Evolutionary conservation across 2,113 vertebrate species (phyloP).

Genomic region (Eulemur rufifrons): DNA sequence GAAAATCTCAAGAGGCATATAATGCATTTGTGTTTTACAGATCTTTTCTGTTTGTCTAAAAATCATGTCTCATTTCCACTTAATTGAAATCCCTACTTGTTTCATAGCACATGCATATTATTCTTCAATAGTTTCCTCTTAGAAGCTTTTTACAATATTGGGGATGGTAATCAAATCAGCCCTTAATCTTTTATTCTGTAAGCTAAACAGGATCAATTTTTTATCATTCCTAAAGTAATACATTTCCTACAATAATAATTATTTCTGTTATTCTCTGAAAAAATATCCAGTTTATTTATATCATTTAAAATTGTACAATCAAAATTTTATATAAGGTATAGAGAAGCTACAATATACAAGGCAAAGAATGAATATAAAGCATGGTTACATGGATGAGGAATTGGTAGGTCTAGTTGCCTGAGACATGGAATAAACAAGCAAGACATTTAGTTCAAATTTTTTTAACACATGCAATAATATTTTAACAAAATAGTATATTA

Average conservation of each 20-base stretch:
- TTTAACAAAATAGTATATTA: neutral
- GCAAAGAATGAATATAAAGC: neutral
- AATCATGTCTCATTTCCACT: neutral
- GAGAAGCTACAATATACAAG: neutral
- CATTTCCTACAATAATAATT: neutral
- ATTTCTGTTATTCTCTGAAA: neutral
- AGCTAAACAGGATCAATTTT: neutral
- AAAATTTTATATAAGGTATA: neutral
- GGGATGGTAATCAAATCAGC: neutral
- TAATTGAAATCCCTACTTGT: neutral
- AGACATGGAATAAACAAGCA: neutral
- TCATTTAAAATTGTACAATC: neutral
- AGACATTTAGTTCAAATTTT: neutral
- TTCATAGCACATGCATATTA: neutral
- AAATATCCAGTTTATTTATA: neutral
- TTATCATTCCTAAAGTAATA: constrained; percentile 9
- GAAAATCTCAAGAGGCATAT: neutral
- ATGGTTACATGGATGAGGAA: neutral
- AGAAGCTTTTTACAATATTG: neutral
- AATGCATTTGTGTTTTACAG: neutral
- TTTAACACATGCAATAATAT: neutral
- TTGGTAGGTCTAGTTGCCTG: neutral
- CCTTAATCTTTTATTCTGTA: neutral
- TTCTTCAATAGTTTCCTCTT: neutral
- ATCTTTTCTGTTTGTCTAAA: neutral